Evolutionary conservation across 2,888 invertebrate species (phyloP).

Genomic region (Danaus chrysippus): DNA sequence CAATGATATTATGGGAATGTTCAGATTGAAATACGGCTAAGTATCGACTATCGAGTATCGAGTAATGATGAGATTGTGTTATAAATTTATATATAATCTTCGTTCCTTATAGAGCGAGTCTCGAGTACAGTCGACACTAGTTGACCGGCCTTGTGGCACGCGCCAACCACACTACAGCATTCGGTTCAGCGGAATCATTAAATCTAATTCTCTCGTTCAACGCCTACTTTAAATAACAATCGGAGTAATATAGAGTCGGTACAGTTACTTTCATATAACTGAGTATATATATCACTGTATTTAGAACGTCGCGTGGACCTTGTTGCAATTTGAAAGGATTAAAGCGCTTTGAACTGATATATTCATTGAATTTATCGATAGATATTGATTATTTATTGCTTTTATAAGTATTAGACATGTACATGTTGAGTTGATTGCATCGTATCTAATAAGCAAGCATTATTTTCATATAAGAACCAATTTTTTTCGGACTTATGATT

Average conservation of each 20-base stretch:
- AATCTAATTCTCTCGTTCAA: conserved; percentile 47
- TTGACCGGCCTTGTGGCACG: conserved; percentile 75
- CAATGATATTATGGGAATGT: conserved; percentile 64
- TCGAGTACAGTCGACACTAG: conserved; percentile 56
- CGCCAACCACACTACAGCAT: conserved; percentile 57
- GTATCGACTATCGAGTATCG: conserved; percentile 36
- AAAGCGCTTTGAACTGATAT: conserved; percentile 2
- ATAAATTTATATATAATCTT: conserved; percentile 48
- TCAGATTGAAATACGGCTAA: conserved; percentile 49
- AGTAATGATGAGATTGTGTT: conserved; percentile 47
- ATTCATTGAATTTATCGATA: background rate
- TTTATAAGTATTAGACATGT: too few species aligned
- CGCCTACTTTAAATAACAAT: conserved; percentile 38
- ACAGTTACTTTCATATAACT: conserved; percentile 28
- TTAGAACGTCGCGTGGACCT: conserved; percentile 42
- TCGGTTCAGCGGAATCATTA: conserved; percentile 64
- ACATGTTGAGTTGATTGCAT: too few species aligned
- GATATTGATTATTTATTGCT: background rate
- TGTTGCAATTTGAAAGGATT: conserved; percentile 42
- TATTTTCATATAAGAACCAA: too few species aligned
- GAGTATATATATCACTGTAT: conserved; percentile 29
- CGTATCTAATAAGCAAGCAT: too few species aligned
- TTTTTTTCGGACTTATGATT: background rate
- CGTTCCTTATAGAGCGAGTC: conserved; percentile 51
- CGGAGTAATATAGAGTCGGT: conserved; percentile 31